Evolutionary conservation across 2,797 vertebrate genomes (phyloP).

Genomic region (Onychomys torridus): DNA sequence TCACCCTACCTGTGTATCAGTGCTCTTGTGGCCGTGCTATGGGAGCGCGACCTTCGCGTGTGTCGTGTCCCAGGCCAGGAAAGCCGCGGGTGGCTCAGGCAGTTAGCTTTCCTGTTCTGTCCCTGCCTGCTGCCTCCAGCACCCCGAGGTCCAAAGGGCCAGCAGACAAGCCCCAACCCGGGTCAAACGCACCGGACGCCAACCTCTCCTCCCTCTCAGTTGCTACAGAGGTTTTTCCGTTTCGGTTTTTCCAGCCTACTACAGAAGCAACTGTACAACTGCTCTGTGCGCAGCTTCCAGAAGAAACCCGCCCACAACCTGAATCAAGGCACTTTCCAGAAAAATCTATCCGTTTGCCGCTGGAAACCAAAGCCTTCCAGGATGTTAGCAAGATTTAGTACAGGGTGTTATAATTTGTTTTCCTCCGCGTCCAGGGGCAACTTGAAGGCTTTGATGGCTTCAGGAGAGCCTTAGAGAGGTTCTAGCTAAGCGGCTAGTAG

Average conservation of each 20-base stretch:
- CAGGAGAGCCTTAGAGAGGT: rapidly evolving
- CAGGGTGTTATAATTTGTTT: neutral
- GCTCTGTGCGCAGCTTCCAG: rapidly evolving
- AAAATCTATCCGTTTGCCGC: neutral
- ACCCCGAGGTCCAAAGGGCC: neutral
- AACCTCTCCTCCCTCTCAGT: neutral
- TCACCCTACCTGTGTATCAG: neutral
- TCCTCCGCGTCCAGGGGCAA: neutral
- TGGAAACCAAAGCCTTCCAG: neutral
- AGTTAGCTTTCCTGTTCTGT: neutral
- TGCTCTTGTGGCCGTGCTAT: neutral
- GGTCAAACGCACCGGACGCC: rapidly evolving
- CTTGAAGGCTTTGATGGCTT: neutral
- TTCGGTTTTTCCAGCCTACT: neutral
- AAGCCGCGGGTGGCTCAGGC: rapidly evolving
- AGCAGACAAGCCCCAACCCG: neutral
- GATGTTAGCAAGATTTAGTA: neutral
- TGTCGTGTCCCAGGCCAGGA: rapidly evolving
- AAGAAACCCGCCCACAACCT: neutral
- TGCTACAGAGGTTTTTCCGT: neutral
- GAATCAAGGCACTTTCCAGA: neutral
- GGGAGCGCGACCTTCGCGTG: rapidly evolving
- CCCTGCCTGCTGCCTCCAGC: neutral
- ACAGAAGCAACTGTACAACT: neutral
- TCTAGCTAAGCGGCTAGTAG: neutral